These are phyloP conservation scores for Lycaon pictus DNA, from an alignment of 2,113 vertebrate genomes.

Conservation along the genomic window DNA sequence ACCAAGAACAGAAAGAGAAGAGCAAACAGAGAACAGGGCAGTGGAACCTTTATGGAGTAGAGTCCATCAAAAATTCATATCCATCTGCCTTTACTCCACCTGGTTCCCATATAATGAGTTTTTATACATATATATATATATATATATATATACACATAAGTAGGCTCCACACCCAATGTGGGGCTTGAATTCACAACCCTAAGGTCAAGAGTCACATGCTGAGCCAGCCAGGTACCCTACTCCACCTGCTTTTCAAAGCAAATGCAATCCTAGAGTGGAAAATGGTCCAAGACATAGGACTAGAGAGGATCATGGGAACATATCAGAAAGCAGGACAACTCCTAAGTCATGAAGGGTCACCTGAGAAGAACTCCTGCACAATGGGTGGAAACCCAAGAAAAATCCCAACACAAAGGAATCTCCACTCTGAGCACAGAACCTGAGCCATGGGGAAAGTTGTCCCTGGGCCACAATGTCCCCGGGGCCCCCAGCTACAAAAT, in stretches of 20 bases:
- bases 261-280: background rate
- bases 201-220: background rate
- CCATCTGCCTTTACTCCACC: background rate
- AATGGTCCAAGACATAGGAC: background rate
- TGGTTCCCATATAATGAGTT: background rate
- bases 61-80: background rate
- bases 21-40: background rate
- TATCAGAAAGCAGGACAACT: background rate
- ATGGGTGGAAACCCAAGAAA: background rate
- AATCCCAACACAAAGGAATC: background rate
- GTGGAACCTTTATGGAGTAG: background rate
- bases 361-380: constrained; percentile 22
- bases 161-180: background rate
- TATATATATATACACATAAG: background rate
- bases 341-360: background rate
- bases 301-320: background rate
- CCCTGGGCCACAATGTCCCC: background rate
- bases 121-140: no score
- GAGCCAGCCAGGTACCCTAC: background rate
- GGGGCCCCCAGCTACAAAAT: background rate
- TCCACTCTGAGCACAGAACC: background rate
- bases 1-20: background rate
- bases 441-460: background rate
- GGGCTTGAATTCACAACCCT: background rate
- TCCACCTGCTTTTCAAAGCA: background rate